Evolutionary conservation across 1,140 invertebrate genomes (phyloP), one percentile per base, ranked within the genome.

Genomic region (Theocolax elegans): DNA sequence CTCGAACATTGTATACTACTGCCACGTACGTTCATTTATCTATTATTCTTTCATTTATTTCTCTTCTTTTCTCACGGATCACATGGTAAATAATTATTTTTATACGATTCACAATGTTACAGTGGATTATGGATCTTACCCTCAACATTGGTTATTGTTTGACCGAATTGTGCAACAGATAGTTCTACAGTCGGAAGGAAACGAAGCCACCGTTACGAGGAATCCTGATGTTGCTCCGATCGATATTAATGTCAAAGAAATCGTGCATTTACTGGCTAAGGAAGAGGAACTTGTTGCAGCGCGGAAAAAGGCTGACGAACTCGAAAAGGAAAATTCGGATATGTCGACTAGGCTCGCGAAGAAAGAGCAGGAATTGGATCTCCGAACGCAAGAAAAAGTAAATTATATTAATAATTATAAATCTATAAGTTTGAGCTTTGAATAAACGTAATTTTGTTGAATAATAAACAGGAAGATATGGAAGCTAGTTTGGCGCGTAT

Each of bases 161-260:
- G 97, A 99, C 84, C 90, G 97, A 60, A 93, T 99, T 56, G 90
- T 96, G n/a, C 97, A 99, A 81, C 97, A 99, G 85, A 91, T 99
- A 35, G 92, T 96, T 23, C 85, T 98, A n/a, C 97, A 98, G 84
- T 87, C 88, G 3, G 91, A 92, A 74, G 88, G 87, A 62, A 89
- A 87, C 29, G 89, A 91, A 78, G 83, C 87, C 1, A 84, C 87
- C 29, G 83, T 84, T 6, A 76, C 83, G 59, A 91, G 91, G 75
- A 92, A 97, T 84, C 93, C 93, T 1, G 95, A 98, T 80, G 89
- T 93, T 2, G 89, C 93, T 1, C 92, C 94, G 0, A 87, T 97
- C 35, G 90, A 95, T 62, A 97, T 98, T 40, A 96, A 97, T 80
- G 95, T 97, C 1, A 93, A 92, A 77, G 93, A 96, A 87, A 92